Conservation (phyloP, 2,797 vertebrate species). For the Myripristis jacobus region DNA sequence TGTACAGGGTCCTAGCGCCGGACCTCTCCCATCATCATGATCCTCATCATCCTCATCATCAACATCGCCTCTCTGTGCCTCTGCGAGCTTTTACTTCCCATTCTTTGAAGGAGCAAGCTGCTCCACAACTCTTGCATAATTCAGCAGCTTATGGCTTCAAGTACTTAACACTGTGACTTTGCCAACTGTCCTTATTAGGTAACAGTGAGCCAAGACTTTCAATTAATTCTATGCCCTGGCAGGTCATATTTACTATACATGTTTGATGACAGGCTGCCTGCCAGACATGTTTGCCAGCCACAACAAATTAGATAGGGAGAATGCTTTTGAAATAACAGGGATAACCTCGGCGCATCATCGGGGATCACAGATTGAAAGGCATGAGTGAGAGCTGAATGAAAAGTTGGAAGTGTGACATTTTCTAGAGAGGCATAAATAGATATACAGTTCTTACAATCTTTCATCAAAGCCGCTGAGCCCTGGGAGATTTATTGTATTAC, state of each 20-base stretch:
- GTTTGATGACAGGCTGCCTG: conserved; percentile 55
- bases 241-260: conserved; percentile 49
- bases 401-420: background rate
- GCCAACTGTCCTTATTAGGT: conserved; percentile 68
- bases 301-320: conserved; percentile 51
- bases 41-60: too few species aligned
- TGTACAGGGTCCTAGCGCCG: conserved; percentile 83
- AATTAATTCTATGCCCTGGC: conserved; percentile 56
- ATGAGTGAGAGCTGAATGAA: background rate
- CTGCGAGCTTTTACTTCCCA: conserved; percentile 45
- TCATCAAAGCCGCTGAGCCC: background rate
- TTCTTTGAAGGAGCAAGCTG: conserved; percentile 57
- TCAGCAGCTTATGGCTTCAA: conserved; percentile 64
- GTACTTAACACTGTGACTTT: conserved; percentile 64
- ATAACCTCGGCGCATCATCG: conserved; percentile 31
- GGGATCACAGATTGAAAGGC: conserved; percentile 18
- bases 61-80: conserved; percentile 3
- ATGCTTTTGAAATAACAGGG: conserved; percentile 40
- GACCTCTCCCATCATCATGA: background rate
- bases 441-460: background rate
- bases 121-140: conserved; percentile 64
- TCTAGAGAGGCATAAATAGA: background rate
- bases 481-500: too few species aligned
- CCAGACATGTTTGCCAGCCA: conserved; percentile 47
- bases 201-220: conserved; percentile 53